Percentiles rank a stretch among this genome's conserved stretches.
Conservation (phyloP, 2,113 vertebrate genomes). For the Pyxicephalus adspersus region DNA sequence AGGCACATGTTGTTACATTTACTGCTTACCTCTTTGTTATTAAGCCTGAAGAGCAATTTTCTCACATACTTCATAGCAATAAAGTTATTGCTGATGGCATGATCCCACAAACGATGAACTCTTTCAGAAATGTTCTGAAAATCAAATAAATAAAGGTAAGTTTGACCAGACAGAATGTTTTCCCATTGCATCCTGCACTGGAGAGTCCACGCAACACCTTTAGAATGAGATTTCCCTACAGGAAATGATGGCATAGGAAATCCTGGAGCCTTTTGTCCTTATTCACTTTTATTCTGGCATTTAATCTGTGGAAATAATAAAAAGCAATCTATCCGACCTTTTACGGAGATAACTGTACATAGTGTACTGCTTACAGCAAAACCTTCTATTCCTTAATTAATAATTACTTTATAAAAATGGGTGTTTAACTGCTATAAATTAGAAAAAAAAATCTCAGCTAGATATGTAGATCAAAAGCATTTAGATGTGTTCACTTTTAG, state of each 20-base stretch:
- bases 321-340: neutral
- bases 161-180: neutral
- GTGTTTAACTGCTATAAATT: no score
- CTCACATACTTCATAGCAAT: constrained; percentile 84
- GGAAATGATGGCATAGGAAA: constrained; percentile 21
- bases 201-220: constrained; percentile 11
- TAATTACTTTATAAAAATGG: no score
- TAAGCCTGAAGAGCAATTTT: constrained; percentile 74
- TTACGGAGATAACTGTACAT: no score
- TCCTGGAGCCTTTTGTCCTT: constrained; percentile 15
- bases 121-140: constrained; percentile 78
- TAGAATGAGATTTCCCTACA: constrained; percentile 7
- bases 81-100: constrained; percentile 82
- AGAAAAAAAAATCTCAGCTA: no score
- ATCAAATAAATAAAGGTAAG: constrained; percentile 50
- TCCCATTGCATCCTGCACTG: neutral
- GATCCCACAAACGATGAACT: constrained; percentile 83
- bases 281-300: neutral
- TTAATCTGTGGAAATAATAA: neutral
- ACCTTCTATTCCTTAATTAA: neutral
- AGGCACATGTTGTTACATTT: no score
- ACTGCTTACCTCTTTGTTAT: constrained; percentile 74
- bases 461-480: no score
- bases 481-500: no score
- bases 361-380: neutral